Evolutionary conservation across 2,113 vertebrate genomes (phyloP).

Genomic region (Atlantisia rogersi): DNA sequence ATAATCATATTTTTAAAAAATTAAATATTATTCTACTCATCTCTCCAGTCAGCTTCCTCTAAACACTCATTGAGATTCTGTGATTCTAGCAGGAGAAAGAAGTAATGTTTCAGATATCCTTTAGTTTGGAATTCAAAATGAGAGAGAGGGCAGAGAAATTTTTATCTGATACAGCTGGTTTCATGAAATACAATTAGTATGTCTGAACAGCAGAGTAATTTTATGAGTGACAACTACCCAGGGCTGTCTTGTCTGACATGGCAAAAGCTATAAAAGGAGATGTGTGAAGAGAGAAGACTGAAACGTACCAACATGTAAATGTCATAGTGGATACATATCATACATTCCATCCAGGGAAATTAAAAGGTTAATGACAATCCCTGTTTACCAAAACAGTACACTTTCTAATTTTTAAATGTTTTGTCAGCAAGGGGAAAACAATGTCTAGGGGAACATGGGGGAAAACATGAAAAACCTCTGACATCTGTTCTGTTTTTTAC

Average conservation of each 20-base stretch:
- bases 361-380: slow-evolving; percentile 40
- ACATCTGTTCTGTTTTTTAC: slow-evolving; percentile 55
- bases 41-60: not conserved
- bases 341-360: not conserved
- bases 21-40: not conserved
- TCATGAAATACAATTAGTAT: not conserved
- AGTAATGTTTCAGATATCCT: not conserved
- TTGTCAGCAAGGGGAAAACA: slow-evolving; percentile 25
- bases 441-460: not conserved
- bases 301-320: not conserved
- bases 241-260: not conserved
- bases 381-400: slow-evolving; percentile 29
- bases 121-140: not conserved
- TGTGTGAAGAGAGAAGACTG: not conserved
- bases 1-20: fast-evolving
- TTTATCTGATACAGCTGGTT: not conserved
- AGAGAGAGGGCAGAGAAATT: fast-evolving
- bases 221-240: not conserved
- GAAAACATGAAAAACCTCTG: slow-evolving; percentile 28
- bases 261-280: not conserved
- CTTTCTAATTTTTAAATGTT: slow-evolving; percentile 32
- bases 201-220: not conserved
- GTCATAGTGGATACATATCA: not conserved
- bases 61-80: not conserved
- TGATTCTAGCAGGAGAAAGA: not conserved